Evolutionary conservation across 92 coral and sea anemone genomes (phyloP), one percentile per base, ranked within the genome.

Genomic region (Heliopora coerulea): DNA sequence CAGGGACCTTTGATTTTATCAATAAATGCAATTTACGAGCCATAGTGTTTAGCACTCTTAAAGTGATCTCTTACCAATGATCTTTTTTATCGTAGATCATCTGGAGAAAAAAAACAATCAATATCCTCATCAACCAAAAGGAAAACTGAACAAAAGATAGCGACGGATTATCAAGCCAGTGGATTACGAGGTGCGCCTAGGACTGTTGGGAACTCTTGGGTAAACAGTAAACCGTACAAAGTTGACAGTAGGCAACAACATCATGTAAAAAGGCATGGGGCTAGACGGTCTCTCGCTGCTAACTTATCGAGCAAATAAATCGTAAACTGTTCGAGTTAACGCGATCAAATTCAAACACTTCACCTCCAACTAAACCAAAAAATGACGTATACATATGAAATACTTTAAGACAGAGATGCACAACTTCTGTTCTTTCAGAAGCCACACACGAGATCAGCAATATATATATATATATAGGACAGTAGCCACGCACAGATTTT

Each of bases 231-330:
- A 33, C 44, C 74, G 13, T 67, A 44, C 25, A 67, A 67, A 67
- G 59, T 67, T 25, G 54, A 46, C 42, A 67, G 13, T 44, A 49
- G 27, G 25, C 52, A 14, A 2, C 40, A 48, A 21, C 74, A 67
- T 21, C 59, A 34, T 8, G 59, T 49, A 26, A 67, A 28, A 25
- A 67, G 54, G 74, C 32, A 58, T 12, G 74, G 74, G 2, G 74
- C 74, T 10, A 67, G 39, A 67, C 74, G 74, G 1, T 67, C 74
- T 2, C 74, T 67, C 1, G 74, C 74, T 17, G 74, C 74, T n/a
- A 67, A 67, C 74, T 49, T 67, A 31, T 25, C 74, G 32, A 54
- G 48, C 23, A 67, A 46, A 10, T 42, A 46, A 24, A n/a, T n/a
- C n/a, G n/a, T n/a, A n/a, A n/a, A n/a, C n/a, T n/a, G n/a, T n/a